phyloP scores from a whole-genome alignment of 2,113 vertebrate species.

The Zapus hudsonius region DNA sequence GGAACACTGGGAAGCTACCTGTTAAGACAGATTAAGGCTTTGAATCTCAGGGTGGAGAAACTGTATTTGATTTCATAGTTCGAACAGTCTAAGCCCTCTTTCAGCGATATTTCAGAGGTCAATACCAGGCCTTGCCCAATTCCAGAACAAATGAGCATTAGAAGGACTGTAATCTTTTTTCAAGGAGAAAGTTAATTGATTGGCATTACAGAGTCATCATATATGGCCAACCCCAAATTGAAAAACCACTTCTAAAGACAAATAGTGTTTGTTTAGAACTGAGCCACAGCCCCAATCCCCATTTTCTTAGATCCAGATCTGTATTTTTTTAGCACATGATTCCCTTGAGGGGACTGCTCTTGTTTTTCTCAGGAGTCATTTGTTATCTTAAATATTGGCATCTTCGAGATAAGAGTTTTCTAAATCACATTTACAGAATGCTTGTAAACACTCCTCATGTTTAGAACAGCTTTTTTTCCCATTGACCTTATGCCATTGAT shows the following conservation, averaged over 20 bases:
- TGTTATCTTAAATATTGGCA: slow-evolving; percentile 81
- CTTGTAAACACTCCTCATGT: slow-evolving; percentile 75
- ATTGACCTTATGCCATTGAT: slow-evolving; percentile 74
- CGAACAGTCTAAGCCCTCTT: background rate
- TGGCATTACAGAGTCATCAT: slow-evolving; percentile 50
- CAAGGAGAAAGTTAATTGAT: slow-evolving; percentile 75
- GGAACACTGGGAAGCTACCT: background rate
- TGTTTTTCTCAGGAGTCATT: slow-evolving; percentile 68
- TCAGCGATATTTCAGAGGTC: slow-evolving; percentile 63
- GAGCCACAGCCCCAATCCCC: background rate
- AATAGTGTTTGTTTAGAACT: slow-evolving; percentile 52
- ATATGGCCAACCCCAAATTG: slow-evolving; percentile 52
- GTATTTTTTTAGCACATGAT: slow-evolving; percentile 61
- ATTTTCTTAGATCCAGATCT: slow-evolving; percentile 65
- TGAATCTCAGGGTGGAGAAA: slow-evolving; percentile 42
- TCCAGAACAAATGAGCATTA: slow-evolving; percentile 57
- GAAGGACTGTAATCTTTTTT: slow-evolving; percentile 41
- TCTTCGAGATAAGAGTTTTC: slow-evolving; percentile 77
- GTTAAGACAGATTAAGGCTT: slow-evolving; percentile 35
- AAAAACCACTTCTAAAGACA: slow-evolving; percentile 69
- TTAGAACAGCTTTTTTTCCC: slow-evolving; percentile 72
- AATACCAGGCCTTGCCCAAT: slow-evolving; percentile 40
- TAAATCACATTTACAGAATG: slow-evolving; percentile 79
- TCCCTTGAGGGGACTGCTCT: slow-evolving; percentile 64
- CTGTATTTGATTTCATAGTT: slow-evolving; percentile 56